Percentiles rank a stretch among this genome's conserved stretches.
Conservation (phyloP, 2,797 vertebrate genomes). For the Podargus strigoides region DNA sequence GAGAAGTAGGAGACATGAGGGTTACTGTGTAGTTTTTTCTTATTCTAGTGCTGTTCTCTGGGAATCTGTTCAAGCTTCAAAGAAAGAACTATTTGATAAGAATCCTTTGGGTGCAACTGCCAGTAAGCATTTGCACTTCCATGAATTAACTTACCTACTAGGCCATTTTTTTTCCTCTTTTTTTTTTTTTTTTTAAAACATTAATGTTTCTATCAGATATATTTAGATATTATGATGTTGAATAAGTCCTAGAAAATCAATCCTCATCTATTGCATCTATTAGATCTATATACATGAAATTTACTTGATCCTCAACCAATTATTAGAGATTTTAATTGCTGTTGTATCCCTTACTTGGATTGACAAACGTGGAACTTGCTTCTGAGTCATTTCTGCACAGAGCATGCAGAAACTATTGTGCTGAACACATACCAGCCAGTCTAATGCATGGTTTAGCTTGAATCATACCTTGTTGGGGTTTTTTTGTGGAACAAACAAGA, state of each 20-base stretch:
- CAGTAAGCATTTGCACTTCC: neutral
- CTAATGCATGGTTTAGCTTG: neutral
- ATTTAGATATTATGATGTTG: neutral
- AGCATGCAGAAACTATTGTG: neutral
- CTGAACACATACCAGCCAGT: neutral
- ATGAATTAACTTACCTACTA: neutral
- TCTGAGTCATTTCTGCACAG: neutral
- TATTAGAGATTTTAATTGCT: neutral
- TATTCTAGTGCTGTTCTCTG: neutral
- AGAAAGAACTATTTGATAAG: neutral
- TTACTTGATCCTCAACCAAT: neutral
- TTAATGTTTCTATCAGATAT: neutral
- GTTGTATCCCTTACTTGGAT: neutral
- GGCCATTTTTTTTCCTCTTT: neutral
- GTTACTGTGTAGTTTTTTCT: neutral
- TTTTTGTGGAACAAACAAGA: neutral
- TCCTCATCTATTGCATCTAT: neutral
- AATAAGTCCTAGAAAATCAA: neutral
- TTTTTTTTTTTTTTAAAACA: neutral
- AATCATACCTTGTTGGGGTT: neutral
- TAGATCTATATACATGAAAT: neutral
- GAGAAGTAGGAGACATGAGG: neutral
- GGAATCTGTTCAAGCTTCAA: neutral
- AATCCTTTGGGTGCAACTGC: neutral
- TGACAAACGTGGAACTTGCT: neutral